Base-by-base conservation (phyloP, 2,113 vertebrate genomes). In the Lasiurus cinereus region DNA sequence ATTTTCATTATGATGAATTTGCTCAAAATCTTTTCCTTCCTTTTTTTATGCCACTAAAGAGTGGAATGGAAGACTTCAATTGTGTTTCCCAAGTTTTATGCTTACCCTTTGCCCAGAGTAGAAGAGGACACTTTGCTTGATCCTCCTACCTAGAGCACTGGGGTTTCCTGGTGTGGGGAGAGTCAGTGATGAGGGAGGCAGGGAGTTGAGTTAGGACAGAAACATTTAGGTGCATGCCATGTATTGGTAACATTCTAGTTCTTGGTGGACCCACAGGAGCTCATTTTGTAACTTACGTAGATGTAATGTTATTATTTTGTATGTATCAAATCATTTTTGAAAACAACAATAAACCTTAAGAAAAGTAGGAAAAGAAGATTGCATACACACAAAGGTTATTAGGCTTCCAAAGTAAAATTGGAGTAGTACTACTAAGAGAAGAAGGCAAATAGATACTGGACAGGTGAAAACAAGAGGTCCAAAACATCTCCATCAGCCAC, bases 301-400 rank as follows among this genome's bases (percentile, higher is more conserved):
- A 93, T 87, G 67, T 72, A 76, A 78, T 59, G 36, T 93, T 91
- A 74, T 77, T 94, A 29, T 93, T 66, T 80, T 29, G 3, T 43
- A 27, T 88, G 22, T 88, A 77, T 54, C 76, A 93, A 93, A 43
- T 66, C 33, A 64, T 76, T 72, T 84, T 94, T 83, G 8, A 59
- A 91, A 96, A 92, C 69, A 95, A 54, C 84, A 83, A 7, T 85
- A 67, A 96, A 78, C 56, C 83, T 67, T 15, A 74, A 80, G 48
- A 92, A 88, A 96, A 50, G 3, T 29, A 83, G 73, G 67, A 4
- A 36, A 83, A 70, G 9, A 66, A 67, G 31, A 52, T 10, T 48
- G 36, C 18, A 12, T 50, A 50, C 27, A 64, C 62, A 64, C 46
- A 46, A 50, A 84, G 24, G 2, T 24, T 92, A 64, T 88, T 93